These are phyloP conservation scores for Chaitophorus viminalis DNA, from an alignment of 2,888 invertebrate genomes.

Conservation along the genomic window DNA sequence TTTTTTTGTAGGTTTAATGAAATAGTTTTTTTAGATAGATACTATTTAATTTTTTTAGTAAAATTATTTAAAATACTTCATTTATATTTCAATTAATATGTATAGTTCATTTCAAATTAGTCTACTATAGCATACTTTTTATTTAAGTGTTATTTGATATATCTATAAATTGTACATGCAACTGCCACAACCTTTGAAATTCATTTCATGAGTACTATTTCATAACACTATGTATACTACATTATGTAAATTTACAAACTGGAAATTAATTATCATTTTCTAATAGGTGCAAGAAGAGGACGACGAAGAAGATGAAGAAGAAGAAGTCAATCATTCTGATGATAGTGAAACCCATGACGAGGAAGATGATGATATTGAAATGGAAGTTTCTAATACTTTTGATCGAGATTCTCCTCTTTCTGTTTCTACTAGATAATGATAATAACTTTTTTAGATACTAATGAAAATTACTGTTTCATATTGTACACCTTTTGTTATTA, in stretches of 20 bases:
- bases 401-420: slow-evolving; percentile 64
- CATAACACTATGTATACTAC: neutral
- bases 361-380: slow-evolving; percentile 71
- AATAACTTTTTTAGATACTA: neutral
- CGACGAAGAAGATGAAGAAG: slow-evolving; percentile 73
- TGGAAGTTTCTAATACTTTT: slow-evolving; percentile 64
- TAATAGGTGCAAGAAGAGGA: slow-evolving; percentile 65
- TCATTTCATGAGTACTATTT: neutral
- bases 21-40: neutral
- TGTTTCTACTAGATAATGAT: slow-evolving; percentile 39
- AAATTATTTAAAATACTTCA: no score
- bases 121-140: neutral
- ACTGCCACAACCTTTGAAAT: neutral
- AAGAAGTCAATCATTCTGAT: slow-evolving; percentile 74
- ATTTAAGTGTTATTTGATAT: neutral
- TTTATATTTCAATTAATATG: no score
- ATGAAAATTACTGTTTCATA: neutral
- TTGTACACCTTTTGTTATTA: neutral
- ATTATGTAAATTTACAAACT: neutral
- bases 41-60: neutral
- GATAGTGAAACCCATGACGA: slow-evolving; percentile 74
- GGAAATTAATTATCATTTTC: neutral
- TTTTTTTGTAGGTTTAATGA: neutral
- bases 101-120: no score
- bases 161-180: no score